Conservation (phyloP, 2,888 invertebrate genomes). For the Brassicogethes aeneus region DNA sequence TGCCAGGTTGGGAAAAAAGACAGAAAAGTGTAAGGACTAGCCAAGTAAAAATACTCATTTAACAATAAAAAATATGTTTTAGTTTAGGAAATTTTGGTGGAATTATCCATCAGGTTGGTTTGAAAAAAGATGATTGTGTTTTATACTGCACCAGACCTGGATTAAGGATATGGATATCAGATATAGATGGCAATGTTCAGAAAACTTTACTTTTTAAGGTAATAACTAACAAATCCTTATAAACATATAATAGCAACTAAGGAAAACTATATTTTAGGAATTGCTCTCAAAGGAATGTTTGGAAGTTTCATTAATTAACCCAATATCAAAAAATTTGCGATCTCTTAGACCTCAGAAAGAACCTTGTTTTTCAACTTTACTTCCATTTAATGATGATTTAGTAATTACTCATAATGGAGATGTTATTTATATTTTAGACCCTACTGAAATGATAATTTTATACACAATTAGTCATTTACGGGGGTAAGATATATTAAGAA, state of each 20-base stretch:
- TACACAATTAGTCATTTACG: slow-evolving; percentile 56
- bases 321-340: slow-evolving; percentile 42
- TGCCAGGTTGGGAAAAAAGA: slow-evolving; percentile 81
- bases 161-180: slow-evolving; percentile 75
- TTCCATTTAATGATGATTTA: slow-evolving; percentile 61
- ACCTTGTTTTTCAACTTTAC: slow-evolving; percentile 54
- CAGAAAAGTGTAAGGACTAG: slow-evolving; percentile 60
- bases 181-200: slow-evolving; percentile 64
- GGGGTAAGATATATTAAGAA: slow-evolving; percentile 37
- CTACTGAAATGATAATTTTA: slow-evolving; percentile 55
- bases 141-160: slow-evolving; percentile 77
- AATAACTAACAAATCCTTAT: not conserved
- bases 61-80: slow-evolving; percentile 7
- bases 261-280: slow-evolving; percentile 26
- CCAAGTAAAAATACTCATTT: not conserved
- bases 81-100: slow-evolving; percentile 58
- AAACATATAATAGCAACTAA: not conserved
- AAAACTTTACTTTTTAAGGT: slow-evolving; percentile 81
- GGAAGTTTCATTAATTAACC: slow-evolving; percentile 65
- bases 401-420: slow-evolving; percentile 67
- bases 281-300: slow-evolving; percentile 38
- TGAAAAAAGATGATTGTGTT: slow-evolving; percentile 41
- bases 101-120: slow-evolving; percentile 48
- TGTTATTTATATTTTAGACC: slow-evolving; percentile 67
- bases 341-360: slow-evolving; percentile 42